Percentiles rank a stretch among this genome's conserved stretches.
These are phyloP conservation scores for Gordius sp. DNA, from an alignment of 2,888 invertebrate species.

Conservation along the genomic window DNA sequence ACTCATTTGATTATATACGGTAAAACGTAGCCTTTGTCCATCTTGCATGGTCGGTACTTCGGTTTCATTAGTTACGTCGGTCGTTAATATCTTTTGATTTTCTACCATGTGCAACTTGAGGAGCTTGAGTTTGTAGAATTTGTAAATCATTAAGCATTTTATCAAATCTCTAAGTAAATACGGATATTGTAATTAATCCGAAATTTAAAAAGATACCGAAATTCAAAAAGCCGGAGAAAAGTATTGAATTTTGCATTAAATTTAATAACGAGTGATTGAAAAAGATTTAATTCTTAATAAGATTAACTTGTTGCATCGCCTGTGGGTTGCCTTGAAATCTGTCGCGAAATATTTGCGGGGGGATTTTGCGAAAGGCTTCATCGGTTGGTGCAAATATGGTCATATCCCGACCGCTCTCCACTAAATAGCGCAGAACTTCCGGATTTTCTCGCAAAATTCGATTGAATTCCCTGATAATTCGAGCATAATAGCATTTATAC, in stretches of 20 bases:
- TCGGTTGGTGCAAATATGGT: constrained; percentile 28
- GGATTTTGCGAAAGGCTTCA: constrained; percentile 27
- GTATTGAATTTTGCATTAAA: not conserved
- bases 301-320: constrained; percentile 25
- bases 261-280: no score
- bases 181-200: not conserved
- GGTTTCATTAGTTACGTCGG: constrained; percentile 27
- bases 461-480: no score
- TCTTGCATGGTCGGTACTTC: constrained; percentile 21
- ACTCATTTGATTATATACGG: not conserved
- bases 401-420: constrained; percentile 20
- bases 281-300: no score
- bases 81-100: constrained; percentile 25
- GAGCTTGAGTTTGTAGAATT: constrained; percentile 23
- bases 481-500: no score
- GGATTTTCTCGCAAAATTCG: not conserved
- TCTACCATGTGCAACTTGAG: constrained; percentile 27
- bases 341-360: constrained; percentile 25
- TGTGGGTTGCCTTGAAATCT: constrained; percentile 25
- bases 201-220: not conserved
- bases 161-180: no score
- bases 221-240: constrained; percentile 1
- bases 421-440: not conserved
- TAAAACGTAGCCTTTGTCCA: not conserved
- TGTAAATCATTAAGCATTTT: no score